Base-by-base conservation (phyloP, 2,797 vertebrate genomes). In the Microctenopoma steveboyesi region DNA sequence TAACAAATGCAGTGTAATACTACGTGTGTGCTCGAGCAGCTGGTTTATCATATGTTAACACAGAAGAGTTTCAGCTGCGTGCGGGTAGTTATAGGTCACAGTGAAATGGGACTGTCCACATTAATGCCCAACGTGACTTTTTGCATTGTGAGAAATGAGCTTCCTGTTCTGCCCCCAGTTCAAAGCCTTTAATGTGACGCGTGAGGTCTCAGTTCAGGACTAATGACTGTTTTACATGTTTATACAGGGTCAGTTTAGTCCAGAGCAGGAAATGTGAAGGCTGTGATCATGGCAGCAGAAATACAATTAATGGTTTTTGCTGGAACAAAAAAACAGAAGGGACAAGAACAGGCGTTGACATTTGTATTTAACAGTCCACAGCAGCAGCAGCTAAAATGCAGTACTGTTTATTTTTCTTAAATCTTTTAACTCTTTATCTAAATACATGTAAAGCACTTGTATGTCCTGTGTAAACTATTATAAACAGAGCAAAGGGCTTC, bases 401-500 rank as follows among this genome's bases (percentile, higher is more conserved):
- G 30, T 33, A 37, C 35, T 37, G 7, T 37, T 37, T 42, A 11
- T 22, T 2, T 22, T 22, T 22, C 22, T 22, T 22, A 22, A 22
- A 2, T 22, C 22, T 22, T 22, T 22, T 22, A 22, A 22, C 28
- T 30, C 2, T 30, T 77, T 42, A 12, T 27, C 13, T 55, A 49
- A 14, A 57, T 46, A n/a, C 18, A 53, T 27, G 40, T 69, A 52
- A 77, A 68, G 47, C n/a, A 37, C 49, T 33, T 65, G 12, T 51
- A 39, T 30, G 40, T 30, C 57, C 55, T 27, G 54, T 53, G 49
- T 57, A 11, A 7, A 14, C 14, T 15, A 14, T 12, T 42, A 13
- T 5, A 42, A 7, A 47, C 12, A 13, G 52, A 33, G 30, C 4
- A 50, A 7, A 88, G 84, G 85, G 78, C 85, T 88, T 71, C 60